Evolutionary conservation across 2,888 invertebrate species (phyloP), one percentile per base, ranked within the genome.

Genomic region (Pachydiplax longipennis): DNA sequence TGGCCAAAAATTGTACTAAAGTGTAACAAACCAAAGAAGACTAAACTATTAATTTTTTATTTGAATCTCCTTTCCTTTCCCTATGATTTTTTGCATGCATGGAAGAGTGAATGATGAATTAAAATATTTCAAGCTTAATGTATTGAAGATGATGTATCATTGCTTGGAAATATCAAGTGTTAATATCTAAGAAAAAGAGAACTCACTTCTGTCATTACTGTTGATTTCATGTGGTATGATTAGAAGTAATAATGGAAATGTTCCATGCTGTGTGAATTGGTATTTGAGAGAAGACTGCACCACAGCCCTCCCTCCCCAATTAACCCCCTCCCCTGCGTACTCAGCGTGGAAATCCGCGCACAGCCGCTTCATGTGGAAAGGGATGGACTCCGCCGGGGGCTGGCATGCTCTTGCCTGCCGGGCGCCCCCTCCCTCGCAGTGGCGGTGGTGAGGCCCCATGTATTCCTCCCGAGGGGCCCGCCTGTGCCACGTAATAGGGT

Each of bases 401-500:
- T 87, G 87, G 58, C 58, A 58, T 87, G 58, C 58, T 58, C 87
- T 58, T 87, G 87, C 87, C 87, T 58, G 87, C 58, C 87, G 65
- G 82, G 48, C 82, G 58, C 87, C 83, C 87, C 87, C 61, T 87
- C 87, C 37, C 87, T 87, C 87, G 87, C 87, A 87, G 87, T 87
- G 87, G 87, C 87, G 58, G 58, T 65, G 87, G 87, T 61, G 87
- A 61, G 87, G 87, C 87, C 87, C 87, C 87, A 65, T 65, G 87
- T 87, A 61, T 37, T 40, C 87, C 65, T 58, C 87, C 87, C 22
- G 87, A 65, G 87, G 87, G 87, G 87, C 87, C 87, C 87, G 87
- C 87, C 87, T 87, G 87, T 65, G 87, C 87, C 87, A 87, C 87
- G 53, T 37, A 61, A 87, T 87, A 87, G 87, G 87, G 87, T 61